phyloP scores from a whole-genome alignment of 1,140 invertebrate species.

The Meteorus sp. region DNA sequence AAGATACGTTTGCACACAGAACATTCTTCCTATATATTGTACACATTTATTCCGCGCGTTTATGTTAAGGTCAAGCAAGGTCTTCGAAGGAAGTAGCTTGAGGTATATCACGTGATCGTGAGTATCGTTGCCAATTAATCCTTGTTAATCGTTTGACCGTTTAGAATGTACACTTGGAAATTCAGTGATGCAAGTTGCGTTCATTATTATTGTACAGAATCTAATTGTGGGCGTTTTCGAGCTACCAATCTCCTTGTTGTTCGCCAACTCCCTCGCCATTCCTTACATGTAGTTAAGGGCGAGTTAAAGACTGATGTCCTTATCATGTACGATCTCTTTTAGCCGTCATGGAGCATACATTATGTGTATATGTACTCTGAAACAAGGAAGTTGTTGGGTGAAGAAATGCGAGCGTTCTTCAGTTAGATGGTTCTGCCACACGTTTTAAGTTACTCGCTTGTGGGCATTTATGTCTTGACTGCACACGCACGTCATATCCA shows the following conservation, averaged over 20 bases:
- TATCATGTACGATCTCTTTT: neutral
- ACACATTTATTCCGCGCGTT: too few species aligned
- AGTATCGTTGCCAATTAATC: neutral
- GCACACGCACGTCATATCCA: neutral
- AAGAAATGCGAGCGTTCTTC: neutral
- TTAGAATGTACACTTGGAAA: too few species aligned
- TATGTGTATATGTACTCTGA: too few species aligned
- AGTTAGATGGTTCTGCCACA: neutral
- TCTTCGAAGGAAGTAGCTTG: neutral
- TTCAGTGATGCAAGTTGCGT: too few species aligned
- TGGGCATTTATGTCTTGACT: neutral
- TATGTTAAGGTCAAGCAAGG: neutral
- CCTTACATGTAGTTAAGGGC: too few species aligned
- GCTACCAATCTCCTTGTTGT: too few species aligned
- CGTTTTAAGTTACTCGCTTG: neutral
- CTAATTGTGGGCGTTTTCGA: neutral
- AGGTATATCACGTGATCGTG: neutral
- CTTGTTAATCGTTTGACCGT: neutral
- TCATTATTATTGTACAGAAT: neutral
- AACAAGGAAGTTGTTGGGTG: neutral
- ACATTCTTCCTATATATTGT: too few species aligned
- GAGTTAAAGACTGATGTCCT: neutral
- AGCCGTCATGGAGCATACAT: too few species aligned
- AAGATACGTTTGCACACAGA: too few species aligned
- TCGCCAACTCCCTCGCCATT: too few species aligned